Base-by-base conservation (phyloP, 2,888 invertebrate species). In the Cylindroiulus punctatus region DNA sequence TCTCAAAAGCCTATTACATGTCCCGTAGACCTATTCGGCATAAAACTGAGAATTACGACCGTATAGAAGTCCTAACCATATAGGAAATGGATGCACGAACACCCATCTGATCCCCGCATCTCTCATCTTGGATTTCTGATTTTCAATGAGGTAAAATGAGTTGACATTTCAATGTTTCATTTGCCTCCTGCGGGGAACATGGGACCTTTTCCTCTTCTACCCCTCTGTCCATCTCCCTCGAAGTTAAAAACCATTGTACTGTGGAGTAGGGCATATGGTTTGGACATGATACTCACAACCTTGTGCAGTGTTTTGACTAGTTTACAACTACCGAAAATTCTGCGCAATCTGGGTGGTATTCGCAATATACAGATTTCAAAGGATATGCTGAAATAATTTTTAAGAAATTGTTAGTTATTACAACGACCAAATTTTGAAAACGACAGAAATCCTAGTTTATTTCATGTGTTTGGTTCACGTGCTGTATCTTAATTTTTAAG, bases 1-100 rank as follows among this genome's bases (percentile, higher is more conserved):
- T 82, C 40, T 82, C 82, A 82, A 82, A 82, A 82, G 82, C 36
- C 82, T 36, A 82, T 82, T 82, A 82, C 40, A 30, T n/a, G n/a
- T 36, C 8, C 42, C 40, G 65, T 65, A 40, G 82, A 82, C 82
- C 82, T 17, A 82, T 36, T 14, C 82, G n/a, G 19, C 65, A 65
- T 65, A 65, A 65, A 65, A 65, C 65, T 26, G 65, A 65, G 26
- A 65, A 65, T 65, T 65, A 65, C 65, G 65, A 57, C 57, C 57
- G 57, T n/a, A 22, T 57, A 19, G n/a, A 57, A 26, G 65, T 65
- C 26, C 12, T 10, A 65, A 12, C 65, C 22, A 57, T 36, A 36
- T 65, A 7, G 65, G 22, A 26, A 65, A 65, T 65, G 26, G 22
- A 57, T 57, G 57, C 57, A 22, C 19, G 57, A 10, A 26, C 65